Percentiles rank a stretch among this genome's conserved stretches.
phyloP scores from a whole-genome alignment of 2,797 vertebrate genomes.

The Fundulus diaphanus region DNA sequence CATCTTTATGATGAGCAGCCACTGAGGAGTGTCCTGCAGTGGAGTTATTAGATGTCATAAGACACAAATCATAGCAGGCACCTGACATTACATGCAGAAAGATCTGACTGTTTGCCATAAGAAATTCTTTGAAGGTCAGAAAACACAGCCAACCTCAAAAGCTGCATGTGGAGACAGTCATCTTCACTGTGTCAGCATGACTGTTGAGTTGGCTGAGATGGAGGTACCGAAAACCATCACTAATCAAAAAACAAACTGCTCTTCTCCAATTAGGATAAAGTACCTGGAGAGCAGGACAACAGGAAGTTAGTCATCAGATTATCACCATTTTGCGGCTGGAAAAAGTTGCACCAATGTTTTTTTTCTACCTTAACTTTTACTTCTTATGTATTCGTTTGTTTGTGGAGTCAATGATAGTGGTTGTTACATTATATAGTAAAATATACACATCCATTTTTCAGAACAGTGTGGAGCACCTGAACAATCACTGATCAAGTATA shows the following conservation, averaged over 20 bases:
- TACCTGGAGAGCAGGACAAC: background rate
- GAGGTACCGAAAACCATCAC: too few relatives aligned
- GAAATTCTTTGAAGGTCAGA: background rate
- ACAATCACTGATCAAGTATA: background rate
- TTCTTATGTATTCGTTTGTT: background rate
- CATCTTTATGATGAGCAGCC: constrained; percentile 39
- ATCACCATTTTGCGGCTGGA: background rate
- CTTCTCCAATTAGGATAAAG: background rate
- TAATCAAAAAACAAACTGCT: background rate
- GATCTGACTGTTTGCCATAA: background rate
- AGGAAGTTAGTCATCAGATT: background rate
- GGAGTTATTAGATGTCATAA: constrained; percentile 26
- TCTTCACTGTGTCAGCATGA: background rate
- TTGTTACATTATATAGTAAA: background rate
- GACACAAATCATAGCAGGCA: constrained; percentile 12
- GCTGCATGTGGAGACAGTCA: background rate
- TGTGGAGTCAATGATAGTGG: background rate
- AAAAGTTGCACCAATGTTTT: background rate
- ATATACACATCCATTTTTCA: background rate
- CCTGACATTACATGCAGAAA: constrained; percentile 20
- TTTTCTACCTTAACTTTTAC: background rate
- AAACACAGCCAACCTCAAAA: background rate
- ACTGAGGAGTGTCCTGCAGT: constrained; percentile 8
- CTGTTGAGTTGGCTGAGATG: background rate
- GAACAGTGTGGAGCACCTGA: background rate